Percentiles rank a stretch among this genome's conserved stretches.
Evolutionary conservation across 2,888 invertebrate genomes (phyloP).

Genomic region (Agrochola macilenta): DNA sequence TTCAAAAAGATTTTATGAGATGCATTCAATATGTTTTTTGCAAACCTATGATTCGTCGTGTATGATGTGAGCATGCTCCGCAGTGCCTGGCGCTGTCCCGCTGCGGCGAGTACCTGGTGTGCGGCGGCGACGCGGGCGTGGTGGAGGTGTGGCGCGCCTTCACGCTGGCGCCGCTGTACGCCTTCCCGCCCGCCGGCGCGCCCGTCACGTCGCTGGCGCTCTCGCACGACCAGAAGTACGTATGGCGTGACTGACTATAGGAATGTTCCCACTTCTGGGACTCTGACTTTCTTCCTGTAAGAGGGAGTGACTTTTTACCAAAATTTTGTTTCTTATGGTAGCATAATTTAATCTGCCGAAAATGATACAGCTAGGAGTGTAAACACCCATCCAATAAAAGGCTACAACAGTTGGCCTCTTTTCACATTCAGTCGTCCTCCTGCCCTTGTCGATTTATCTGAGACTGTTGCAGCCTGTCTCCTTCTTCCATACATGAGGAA

Average conservation of each 20-base stretch:
- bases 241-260: background rate
- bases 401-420: background rate
- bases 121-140: constrained; percentile 98
- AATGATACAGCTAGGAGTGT: too few relatives aligned
- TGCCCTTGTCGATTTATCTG: background rate
- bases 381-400: background rate
- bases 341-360: background rate
- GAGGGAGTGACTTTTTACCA: background rate
- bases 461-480: background rate
- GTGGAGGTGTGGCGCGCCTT: constrained; percentile 99
- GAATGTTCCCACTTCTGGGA: too few relatives aligned
- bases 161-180: constrained; percentile 98
- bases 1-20: background rate
- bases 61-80: too few relatives aligned
- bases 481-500: background rate
- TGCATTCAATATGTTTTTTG: background rate
- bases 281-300: background rate
- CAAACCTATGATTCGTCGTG: too few relatives aligned
- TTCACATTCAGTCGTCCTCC: background rate
- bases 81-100: constrained; percentile 98
- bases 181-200: constrained; percentile 99
- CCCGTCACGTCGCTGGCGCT: constrained; percentile 98
- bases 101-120: constrained; percentile 99
- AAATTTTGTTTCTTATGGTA: background rate
- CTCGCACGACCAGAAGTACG: constrained; percentile 98